phyloP scores from a whole-genome alignment of 30 jellyfish, hydroid and myxozoan species.

The Aurelia coerulea region DNA sequence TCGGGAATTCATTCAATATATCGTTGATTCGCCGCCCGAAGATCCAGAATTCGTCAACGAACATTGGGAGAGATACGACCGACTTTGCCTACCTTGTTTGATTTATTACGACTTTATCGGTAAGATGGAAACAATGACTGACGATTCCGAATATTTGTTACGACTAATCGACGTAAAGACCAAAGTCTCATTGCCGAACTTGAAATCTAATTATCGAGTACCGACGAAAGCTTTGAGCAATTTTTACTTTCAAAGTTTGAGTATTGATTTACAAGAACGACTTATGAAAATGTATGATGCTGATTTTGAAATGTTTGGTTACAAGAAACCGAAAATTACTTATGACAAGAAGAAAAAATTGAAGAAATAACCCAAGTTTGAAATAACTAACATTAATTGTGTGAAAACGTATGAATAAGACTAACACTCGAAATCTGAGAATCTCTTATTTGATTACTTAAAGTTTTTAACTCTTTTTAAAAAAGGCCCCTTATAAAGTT shows the following conservation, averaged over 20 bases:
- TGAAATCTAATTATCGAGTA: constrained; percentile 57
- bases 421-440: no score
- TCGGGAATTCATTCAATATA: constrained; percentile 84
- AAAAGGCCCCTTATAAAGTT: background rate
- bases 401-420: no score
- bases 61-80: constrained; percentile 97
- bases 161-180: constrained; percentile 81
- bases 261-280: constrained; percentile 60
- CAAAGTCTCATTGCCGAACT: constrained; percentile 82
- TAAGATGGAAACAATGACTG: constrained; percentile 85
- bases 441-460: no score
- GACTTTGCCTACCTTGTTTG: constrained; percentile 95
- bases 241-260: constrained; percentile 53
- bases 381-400: background rate
- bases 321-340: constrained; percentile 62
- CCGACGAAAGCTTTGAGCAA: constrained; percentile 84
- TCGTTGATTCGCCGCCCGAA: constrained; percentile 95
- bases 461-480: background rate
- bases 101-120: constrained; percentile 95
- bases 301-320: constrained; percentile 90
- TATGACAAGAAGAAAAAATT: constrained; percentile 10
- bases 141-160: constrained; percentile 89
- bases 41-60: constrained; percentile 82
- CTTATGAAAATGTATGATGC: constrained; percentile 63
- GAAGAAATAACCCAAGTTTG: background rate